A percentile compares a stretch with the other conserved stretches of the same genome.
Evolutionary conservation across 2,113 vertebrate genomes (phyloP).

Genomic region (Oreochromis spilurus): DNA sequence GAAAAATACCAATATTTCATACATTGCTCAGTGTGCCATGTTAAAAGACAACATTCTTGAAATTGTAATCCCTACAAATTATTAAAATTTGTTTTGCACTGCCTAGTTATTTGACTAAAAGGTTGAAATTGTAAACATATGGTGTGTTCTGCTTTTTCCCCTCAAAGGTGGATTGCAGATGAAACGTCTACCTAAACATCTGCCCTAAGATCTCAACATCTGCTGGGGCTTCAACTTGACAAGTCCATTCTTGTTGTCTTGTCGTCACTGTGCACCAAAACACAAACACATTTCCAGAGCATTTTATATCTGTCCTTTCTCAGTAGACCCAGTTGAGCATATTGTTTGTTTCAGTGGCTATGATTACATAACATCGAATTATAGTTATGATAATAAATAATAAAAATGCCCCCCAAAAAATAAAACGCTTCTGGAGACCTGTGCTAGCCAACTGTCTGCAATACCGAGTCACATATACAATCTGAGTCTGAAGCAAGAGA

Average conservation of each 20-base stretch:
- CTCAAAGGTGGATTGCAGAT: background rate
- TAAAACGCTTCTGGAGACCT: background rate
- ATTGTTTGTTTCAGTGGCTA: background rate
- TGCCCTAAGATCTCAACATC: background rate
- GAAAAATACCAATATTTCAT: background rate
- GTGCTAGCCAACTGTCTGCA: background rate
- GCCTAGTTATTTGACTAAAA: background rate
- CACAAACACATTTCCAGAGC: background rate
- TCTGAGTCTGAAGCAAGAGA: background rate
- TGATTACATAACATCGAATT: background rate
- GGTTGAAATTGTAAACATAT: background rate
- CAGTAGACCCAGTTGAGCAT: background rate
- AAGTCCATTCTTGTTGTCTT: conserved; percentile 13
- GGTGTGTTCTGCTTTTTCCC: background rate
- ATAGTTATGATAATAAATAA: background rate
- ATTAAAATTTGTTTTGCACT: background rate
- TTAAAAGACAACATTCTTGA: background rate
- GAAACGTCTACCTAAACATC: background rate
- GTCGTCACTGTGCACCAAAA: background rate
- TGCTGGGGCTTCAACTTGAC: background rate
- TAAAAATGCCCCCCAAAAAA: background rate
- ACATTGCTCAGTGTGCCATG: background rate
- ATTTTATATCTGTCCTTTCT: background rate
- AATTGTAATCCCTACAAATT: background rate
- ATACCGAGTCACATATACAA: background rate